Base-by-base conservation (phyloP, 2,888 invertebrate genomes). In the Omphaloscelis lunosa region DNA sequence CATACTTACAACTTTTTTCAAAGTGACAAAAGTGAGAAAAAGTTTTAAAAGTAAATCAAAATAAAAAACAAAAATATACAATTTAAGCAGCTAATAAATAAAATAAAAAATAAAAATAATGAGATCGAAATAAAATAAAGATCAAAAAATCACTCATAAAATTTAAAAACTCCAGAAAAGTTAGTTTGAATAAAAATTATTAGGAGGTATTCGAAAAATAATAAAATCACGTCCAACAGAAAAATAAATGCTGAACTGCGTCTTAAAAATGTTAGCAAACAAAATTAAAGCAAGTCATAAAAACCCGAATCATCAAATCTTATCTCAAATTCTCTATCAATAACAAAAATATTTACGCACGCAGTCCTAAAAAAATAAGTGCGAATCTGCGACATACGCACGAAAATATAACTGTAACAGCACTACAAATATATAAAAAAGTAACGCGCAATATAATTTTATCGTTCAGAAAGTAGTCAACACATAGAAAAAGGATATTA, bases 381-480 rank as follows among this genome's bases (percentile, higher is more conserved):
- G 75, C 59, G 70, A 76, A 79, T 73, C 63, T 78, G 59, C 45
- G 65, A 72, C 68, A 74, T 79, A 85, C 87, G 79, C 79, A 85
- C 68, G 69, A 76, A 80, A 71, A 77, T 70, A 48, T 70, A 79
- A 68, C 65, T 80, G 67, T 79, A 86, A 83, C 82, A 76, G 74
- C 70, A 79, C 51, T 62, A 78, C 72, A 82, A 72, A 77, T 79
- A 82, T 75, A 89, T 72, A 85, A 79, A 90, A 90, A 89, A 90
- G 89, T 90, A 84, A 90, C 82, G 91, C 93, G 93, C 90, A 94
- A 88, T 92, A 89, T 90, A 89, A 85, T 91, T 92, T 94, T 92
- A 91, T 91, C 88, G 79, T 84, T 83, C 82, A 76, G 85, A 88
- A 92, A 92, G 90, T 84, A 89, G 89, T 89, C 89, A 91, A 92